A percentile compares a stretch with the other conserved stretches of the same genome.
These are phyloP conservation scores for Drosophila subquinaria DNA, from an alignment of 2,888 invertebrate genomes.

Conservation along the genomic window DNA sequence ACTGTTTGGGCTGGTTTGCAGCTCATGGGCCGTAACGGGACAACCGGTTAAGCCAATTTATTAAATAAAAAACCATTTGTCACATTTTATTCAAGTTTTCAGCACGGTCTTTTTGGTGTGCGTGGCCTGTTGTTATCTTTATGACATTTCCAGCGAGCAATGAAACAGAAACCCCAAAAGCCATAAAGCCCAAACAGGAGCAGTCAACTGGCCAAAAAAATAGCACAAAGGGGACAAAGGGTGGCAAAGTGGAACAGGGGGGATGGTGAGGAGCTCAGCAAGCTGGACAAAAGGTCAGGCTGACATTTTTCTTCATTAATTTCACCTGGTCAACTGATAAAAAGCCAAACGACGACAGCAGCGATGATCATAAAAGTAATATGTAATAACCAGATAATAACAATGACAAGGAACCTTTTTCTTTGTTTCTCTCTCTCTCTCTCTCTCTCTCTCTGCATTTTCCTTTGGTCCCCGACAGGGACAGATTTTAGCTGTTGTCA, in stretches of 20 bases:
- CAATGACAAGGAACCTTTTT: slow-evolving; percentile 44
- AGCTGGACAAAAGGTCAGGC: slow-evolving; percentile 57
- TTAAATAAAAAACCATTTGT: slow-evolving; percentile 81
- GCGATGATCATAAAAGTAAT: slow-evolving; percentile 64
- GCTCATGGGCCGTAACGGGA: slow-evolving; percentile 47
- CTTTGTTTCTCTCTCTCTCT: neutral
- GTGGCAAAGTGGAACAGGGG: slow-evolving; percentile 21
- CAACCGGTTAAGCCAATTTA: slow-evolving; percentile 80
- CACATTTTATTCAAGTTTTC: slow-evolving; percentile 79
- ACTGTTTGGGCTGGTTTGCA: slow-evolving; percentile 20
- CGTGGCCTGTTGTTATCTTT: slow-evolving; percentile 68
- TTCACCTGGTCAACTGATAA: slow-evolving; percentile 78
- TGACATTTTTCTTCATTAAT: slow-evolving; percentile 76
- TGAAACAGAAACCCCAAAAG: slow-evolving; percentile 64
- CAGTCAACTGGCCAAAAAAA: slow-evolving; percentile 42
- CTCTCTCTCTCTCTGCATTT: slow-evolving; percentile 1
- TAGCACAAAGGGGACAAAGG: slow-evolving; percentile 12
- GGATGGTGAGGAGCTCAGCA: slow-evolving; percentile 5
- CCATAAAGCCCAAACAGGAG: slow-evolving; percentile 55
- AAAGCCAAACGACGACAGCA: slow-evolving; percentile 49
- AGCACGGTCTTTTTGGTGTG: slow-evolving; percentile 42
- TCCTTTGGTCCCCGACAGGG: slow-evolving; percentile 2
- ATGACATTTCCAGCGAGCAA: slow-evolving; percentile 63
- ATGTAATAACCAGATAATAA: slow-evolving; percentile 69
- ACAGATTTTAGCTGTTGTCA: slow-evolving; percentile 35